Evolutionary conservation across 2,888 invertebrate genomes (phyloP), one percentile per base, ranked within the genome.

Genomic region (Drosophila kambysellisi): DNA sequence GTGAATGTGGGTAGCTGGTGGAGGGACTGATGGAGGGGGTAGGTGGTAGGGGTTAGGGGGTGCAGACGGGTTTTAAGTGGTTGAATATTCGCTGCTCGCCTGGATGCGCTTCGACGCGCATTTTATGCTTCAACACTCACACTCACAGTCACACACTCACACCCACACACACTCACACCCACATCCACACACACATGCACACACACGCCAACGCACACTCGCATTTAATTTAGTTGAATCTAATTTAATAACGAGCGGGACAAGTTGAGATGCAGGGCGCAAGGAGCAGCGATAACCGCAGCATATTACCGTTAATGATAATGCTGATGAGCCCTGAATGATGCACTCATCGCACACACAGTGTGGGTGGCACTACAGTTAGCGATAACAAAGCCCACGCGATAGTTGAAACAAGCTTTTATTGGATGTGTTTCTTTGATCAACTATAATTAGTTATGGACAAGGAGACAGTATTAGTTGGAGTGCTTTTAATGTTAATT

Each of bases 171-270:
- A 33, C 41, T 54, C 51, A 43, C 37, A 54, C 32, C 35, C 59
- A 46, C 66, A 51, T 62, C 60, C 67, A 57, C 65, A 76, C 29
- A 15, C 20, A 30, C 3, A n/a, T 37, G 37, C 32, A 30, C 48
- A 50, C 62, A 56, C 46, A 52, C 33, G 56, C 48, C 37, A n/a
- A 67, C 35, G 53, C 56, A 32, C 60, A 60, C 67, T 67, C 65
- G 54, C 64, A 78, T 74, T 82, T 71, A 72, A 89, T 88, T 88
- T 69, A 75, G 73, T 88, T 74, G 74, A 81, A 70, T 85, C 83
- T 89, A 85, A 89, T 89, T 89, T 88, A 86, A 88, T 86, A 88
- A 88, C 75, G 68, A 79, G 79, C 52, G 61, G 69, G 74, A 81
- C 73, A 70, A 75, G 66, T 73, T 75, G 60, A 62, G 70, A 54